These are phyloP conservation scores for Lymantria monacha DNA, from an alignment of 2,888 invertebrate genomes.

Conservation along the genomic window DNA sequence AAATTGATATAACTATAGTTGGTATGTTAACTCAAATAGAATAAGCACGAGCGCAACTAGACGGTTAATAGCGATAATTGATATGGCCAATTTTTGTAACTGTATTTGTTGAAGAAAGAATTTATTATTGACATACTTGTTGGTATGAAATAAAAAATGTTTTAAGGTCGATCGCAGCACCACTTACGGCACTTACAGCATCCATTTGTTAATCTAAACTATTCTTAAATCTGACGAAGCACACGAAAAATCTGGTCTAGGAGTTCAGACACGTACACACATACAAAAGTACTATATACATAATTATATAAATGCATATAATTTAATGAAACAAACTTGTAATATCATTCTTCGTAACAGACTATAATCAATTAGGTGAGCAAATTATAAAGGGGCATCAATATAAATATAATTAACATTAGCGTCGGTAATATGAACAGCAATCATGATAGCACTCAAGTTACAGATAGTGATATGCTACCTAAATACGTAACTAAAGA, in stretches of 20 bases:
- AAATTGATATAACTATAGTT: constrained; percentile 66
- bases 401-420: background rate
- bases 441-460: constrained; percentile 4
- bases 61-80: constrained; percentile 54
- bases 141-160: background rate
- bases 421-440: background rate
- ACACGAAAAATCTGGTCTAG: too few species aligned
- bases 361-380: background rate
- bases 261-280: too few species aligned
- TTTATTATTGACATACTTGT: constrained; percentile 30
- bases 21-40: constrained; percentile 53
- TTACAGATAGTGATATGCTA: constrained; percentile 1
- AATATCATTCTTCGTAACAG: background rate
- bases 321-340: background rate
- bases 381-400: background rate
- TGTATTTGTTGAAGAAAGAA: constrained; percentile 29
- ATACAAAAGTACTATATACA: too few species aligned
- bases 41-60: constrained; percentile 47
- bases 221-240: too few species aligned
- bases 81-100: constrained; percentile 53
- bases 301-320: too few species aligned
- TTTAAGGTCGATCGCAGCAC: too few species aligned
- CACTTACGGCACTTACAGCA: too few species aligned
- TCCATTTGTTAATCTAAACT: too few species aligned
- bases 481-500: background rate